A percentile compares a stretch with the other conserved stretches of the same genome.
Conservation (phyloP, 2,888 invertebrate genomes). For the Andricus quercusramuli region DNA sequence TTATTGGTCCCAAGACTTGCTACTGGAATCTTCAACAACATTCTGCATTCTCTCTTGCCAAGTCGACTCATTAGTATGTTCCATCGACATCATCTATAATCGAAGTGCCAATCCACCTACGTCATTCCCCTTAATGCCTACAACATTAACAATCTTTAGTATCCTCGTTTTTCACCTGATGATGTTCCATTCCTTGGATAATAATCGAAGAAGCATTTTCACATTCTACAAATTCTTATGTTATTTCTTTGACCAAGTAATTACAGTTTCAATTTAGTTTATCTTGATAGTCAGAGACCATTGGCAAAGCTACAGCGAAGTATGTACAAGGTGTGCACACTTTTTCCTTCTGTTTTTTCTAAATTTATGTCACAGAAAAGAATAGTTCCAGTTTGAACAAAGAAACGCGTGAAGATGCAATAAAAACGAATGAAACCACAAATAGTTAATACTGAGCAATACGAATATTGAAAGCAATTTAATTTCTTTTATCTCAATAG, state of each 20-base stretch:
- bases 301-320: too few species aligned
- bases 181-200: not conserved
- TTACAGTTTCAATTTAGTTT: too few species aligned
- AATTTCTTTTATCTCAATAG: too few species aligned
- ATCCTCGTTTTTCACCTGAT: not conserved
- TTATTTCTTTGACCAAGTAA: not conserved
- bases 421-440: too few species aligned
- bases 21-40: constrained; percentile 76
- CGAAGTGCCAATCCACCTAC: constrained; percentile 54
- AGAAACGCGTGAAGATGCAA: too few species aligned
- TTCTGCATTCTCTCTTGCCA: constrained; percentile 46
- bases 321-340: too few species aligned
- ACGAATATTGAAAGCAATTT: too few species aligned
- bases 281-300: too few species aligned
- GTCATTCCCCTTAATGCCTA: constrained; percentile 36
- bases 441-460: too few species aligned
- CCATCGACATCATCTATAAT: constrained; percentile 53
- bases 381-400: too few species aligned
- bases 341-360: too few species aligned
- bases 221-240: not conserved
- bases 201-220: not conserved
- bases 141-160: constrained; percentile 1
- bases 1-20: constrained; percentile 73
- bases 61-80: constrained; percentile 55
- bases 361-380: too few species aligned